A percentile compares a stretch with the other conserved stretches of the same genome.
These are phyloP conservation scores for Natrix natrix DNA, from an alignment of 2,797 vertebrate species.

Conservation along the genomic window DNA sequence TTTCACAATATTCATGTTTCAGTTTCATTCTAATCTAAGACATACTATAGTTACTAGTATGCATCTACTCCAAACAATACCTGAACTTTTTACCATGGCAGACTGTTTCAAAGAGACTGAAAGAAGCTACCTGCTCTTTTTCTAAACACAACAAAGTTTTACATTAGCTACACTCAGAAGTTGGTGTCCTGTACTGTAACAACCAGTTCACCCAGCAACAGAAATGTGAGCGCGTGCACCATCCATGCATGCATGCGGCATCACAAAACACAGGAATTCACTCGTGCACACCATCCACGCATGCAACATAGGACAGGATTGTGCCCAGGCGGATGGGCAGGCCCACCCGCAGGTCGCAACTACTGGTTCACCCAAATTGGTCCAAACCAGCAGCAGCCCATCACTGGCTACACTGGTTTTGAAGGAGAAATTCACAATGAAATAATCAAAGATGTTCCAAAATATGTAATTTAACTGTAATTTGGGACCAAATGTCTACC, in stretches of 20 bases:
- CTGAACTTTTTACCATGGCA: not conserved
- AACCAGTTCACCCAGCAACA: no score
- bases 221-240: no score
- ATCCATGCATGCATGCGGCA: no score
- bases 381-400: no score
- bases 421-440: not conserved
- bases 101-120: not conserved
- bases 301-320: no score
- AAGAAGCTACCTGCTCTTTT: not conserved
- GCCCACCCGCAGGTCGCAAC: no score
- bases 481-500: not conserved
- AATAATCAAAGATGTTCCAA: not conserved
- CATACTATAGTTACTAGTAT: not conserved
- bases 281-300: no score
- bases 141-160: not conserved
- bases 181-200: no score
- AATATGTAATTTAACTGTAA: not conserved
- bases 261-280: no score
- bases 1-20: not conserved
- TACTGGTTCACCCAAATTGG: no score
- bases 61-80: not conserved
- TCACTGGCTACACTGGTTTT: not conserved
- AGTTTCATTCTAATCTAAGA: not conserved
- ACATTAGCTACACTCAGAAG: not conserved
- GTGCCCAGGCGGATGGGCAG: no score